Base-by-base conservation (phyloP, 2,113 vertebrate genomes). In the Gambusia holbrooki region DNA sequence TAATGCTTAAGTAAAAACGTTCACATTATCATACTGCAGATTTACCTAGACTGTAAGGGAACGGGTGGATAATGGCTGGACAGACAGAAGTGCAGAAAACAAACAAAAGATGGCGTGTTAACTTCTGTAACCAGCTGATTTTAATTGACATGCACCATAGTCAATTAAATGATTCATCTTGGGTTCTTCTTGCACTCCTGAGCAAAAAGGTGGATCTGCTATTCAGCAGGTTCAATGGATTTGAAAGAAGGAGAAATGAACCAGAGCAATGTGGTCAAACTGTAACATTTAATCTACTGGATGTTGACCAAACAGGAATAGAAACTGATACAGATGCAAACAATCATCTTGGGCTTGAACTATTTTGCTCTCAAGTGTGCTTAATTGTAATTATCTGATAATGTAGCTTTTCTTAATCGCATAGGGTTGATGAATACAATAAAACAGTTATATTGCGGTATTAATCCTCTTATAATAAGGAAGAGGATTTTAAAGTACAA, bases 391-490 rank as follows among this genome's bases (percentile, higher is more conserved):
- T 86, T 82, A 71, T 77, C 62, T 40, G 12, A 45, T 4, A 14
- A 45, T 3, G 42, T 45, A 45, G 42, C 70, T 79, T 64, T 76
- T 76, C 69, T 62, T 73, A 79, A 81, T 85, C 3, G 12, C 40
- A 42, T 40, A 40, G 13, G 83, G 76, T 64, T 82, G 66, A 78
- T 75, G 84, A 85, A 80, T 73, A 65, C 63, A 30, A 83, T 89
- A 65, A 92, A 90, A 84, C 75, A 89, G 90, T 89, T 35, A 88
- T 87, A 66, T 68, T 7, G 33, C 71, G n/a, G 5, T 27, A 69
- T 86, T 82, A 89, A 73, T 77, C 76, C 28, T 61, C 42, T 28
- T 73, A 65, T 71, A 79, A 84, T 78, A 66, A n/a, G 62, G 42
- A 62, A 51, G 60, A 63, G 33, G 29, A 71, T 42, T 74, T 72